Evolutionary conservation across 2,797 vertebrate species (phyloP).

Genomic region (Anableps anableps): DNA sequence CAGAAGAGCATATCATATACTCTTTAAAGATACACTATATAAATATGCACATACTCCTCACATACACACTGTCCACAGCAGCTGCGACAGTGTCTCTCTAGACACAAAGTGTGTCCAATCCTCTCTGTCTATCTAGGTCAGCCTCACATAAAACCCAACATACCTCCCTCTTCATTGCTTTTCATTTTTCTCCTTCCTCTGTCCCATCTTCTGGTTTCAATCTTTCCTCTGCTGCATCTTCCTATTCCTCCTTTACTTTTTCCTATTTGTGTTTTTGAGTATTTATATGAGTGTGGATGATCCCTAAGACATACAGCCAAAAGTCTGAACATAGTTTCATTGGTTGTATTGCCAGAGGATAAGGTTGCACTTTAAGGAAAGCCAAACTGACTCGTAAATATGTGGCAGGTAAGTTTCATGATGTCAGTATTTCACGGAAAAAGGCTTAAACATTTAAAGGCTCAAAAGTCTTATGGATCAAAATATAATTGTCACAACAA

Average conservation of each 20-base stretch:
- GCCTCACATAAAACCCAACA: conserved; percentile 61
- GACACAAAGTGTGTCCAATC: conserved; percentile 74
- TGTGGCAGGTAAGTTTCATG: conserved; percentile 17
- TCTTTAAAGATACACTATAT: conserved; percentile 34
- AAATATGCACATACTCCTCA: conserved; percentile 24
- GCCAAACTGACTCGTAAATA: conserved; percentile 45
- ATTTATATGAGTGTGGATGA: neutral
- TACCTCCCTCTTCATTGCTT: conserved; percentile 44
- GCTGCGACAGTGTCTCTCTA: conserved; percentile 63
- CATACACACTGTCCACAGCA: conserved; percentile 50
- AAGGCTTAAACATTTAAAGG: neutral
- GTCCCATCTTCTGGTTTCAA: conserved; percentile 47
- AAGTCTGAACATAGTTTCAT: conserved; percentile 35
- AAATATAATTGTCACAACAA: too few species aligned
- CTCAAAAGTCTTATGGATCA: too few species aligned
- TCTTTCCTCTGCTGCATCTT: conserved; percentile 28
- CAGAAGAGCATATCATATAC: conserved; percentile 18
- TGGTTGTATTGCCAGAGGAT: conserved; percentile 36
- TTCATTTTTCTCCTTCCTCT: conserved; percentile 27
- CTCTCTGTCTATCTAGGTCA: conserved; percentile 76
- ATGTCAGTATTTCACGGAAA: neutral
- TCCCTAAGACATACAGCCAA: conserved; percentile 24
- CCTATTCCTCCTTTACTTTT: conserved; percentile 11
- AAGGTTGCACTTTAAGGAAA: conserved; percentile 35
- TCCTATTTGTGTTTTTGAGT: neutral